phyloP scores from a whole-genome alignment of 2,888 invertebrate genomes.

The Drosophila melanosoma region DNA sequence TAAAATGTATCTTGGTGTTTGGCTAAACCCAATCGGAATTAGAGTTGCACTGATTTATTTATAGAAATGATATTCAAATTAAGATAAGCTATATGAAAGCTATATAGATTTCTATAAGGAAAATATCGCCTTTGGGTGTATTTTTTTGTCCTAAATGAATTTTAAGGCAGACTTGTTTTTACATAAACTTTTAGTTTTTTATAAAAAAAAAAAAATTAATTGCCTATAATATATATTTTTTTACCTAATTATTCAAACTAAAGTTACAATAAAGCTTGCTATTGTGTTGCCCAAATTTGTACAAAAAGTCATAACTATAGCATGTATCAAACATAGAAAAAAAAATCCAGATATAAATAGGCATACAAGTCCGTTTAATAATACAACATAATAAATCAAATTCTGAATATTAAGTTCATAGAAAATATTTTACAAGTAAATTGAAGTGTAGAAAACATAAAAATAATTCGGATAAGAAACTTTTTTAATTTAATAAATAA shows the following conservation, averaged over 20 bases:
- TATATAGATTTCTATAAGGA: neutral
- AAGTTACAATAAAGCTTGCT: neutral
- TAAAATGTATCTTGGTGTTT: neutral
- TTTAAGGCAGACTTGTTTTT: no score
- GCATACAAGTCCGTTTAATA: neutral
- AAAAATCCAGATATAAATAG: neutral
- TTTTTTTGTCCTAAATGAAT: no score
- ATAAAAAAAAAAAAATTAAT: no score
- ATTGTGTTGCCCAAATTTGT: neutral
- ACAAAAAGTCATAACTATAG: neutral
- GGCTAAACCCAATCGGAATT: neutral
- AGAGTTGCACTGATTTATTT: neutral
- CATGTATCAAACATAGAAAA: neutral
- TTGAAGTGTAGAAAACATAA: neutral
- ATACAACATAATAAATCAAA: neutral
- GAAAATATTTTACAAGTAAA: no score
- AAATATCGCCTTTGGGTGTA: neutral
- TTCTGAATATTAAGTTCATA: neutral
- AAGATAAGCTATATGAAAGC: neutral
- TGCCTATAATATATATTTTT: neutral
- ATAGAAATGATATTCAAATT: neutral
- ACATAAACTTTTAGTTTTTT: no score
- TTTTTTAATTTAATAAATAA: neutral
- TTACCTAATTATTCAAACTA: neutral
- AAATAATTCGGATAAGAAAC: neutral